Base-by-base conservation (phyloP, 2,797 vertebrate genomes). In the Synaphobranchus kaupii region DNA sequence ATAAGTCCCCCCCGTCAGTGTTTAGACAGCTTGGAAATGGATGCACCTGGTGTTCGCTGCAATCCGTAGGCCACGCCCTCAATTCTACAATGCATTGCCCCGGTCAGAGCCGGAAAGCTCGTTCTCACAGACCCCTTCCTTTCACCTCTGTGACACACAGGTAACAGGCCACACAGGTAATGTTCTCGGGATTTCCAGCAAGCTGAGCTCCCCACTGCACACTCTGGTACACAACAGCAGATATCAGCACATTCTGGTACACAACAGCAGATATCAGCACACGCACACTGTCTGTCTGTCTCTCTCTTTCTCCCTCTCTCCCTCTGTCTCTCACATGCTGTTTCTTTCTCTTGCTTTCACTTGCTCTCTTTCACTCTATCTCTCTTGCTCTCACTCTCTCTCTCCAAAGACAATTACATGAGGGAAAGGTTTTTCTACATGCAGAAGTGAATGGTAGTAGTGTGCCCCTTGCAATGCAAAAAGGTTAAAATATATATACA, bases 161-260 rank as follows among this genome's bases (percentile, higher is more conserved):
- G n/a, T 47, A 71, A 20, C 71, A 76, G 3, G 84, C 86, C 88
- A 87, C 86, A 90, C 86, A 89, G 88, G 91, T 94, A 91, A 88
- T 93, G 90, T 94, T 94, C 94, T 96, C 95, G 95, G 93, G 93
- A 95, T 93, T 39, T 94, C 94, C 89, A 91, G 94, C 93, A 91
- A 95, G 93, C 94, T 93, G 93, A 90, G 91, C 93, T 94, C 92
- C 71, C 87, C 88, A 89, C 91, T 91, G 94, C 93, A 93, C 93
- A 92, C 91, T 93, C 90, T 15, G 54, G 34, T 34, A 9, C 10
- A 39, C 71, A 93, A 39, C 39, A 39, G 39, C 39, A 94, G 92
- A 91, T 92, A 90, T 94, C 94, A 94, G 94, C 94, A 95, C 94
- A 95, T n/a, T 93, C 90, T 15, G 54, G 34, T 34, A 9, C 10